Evolutionary conservation across 2,113 vertebrate genomes (phyloP).

Genomic region (Oreocharis arfaki): DNA sequence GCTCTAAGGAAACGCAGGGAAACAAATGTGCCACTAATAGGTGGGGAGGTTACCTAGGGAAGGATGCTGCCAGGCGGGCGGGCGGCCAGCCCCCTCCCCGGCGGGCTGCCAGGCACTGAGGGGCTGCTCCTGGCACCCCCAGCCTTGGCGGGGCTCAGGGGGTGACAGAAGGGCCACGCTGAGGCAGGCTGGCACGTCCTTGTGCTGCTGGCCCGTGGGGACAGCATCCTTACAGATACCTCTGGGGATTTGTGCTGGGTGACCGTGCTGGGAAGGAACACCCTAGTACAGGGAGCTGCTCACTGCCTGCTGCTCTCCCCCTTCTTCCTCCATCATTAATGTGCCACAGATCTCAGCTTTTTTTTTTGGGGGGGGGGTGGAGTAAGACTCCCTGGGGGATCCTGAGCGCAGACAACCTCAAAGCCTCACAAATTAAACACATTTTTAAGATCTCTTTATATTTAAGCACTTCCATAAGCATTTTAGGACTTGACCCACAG

Average conservation of each 20-base stretch:
- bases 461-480: not conserved
- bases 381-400: not conserved
- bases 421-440: not conserved
- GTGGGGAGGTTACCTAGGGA: constrained; percentile 63
- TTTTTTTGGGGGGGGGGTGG: not conserved
- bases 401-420: not conserved
- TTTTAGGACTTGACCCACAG: not conserved
- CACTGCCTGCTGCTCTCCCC: not conserved
- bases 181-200: not conserved
- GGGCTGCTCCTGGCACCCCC: not conserved
- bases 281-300: not conserved
- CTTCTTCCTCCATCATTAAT: not conserved
- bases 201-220: fast-evolving
- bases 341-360: not conserved
- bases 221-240: not conserved
- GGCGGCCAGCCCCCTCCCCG: not conserved
- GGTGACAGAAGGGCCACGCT: not conserved
- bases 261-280: not conserved
- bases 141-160: fast-evolving
- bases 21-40: constrained; percentile 68
- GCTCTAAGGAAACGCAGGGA: constrained; percentile 51
- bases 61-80: not conserved
- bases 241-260: not conserved
- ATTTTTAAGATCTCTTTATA: not conserved
- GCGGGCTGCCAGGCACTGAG: not conserved